Evolutionary conservation across 2,797 vertebrate genomes (phyloP), one percentile per base, ranked within the genome.

Genomic region (Knipowitschia caucasica): DNA sequence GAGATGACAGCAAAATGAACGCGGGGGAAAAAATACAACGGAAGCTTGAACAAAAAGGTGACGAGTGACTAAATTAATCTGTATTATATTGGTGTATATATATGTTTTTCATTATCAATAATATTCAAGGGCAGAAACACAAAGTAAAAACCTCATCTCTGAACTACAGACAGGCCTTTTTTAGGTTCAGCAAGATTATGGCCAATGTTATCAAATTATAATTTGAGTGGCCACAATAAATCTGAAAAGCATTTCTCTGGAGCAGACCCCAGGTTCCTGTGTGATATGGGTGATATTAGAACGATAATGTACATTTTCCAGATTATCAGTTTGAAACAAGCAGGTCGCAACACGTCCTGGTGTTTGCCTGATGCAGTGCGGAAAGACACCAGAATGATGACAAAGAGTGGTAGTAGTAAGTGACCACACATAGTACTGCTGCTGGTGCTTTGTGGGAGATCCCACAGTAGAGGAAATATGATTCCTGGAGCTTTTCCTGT

Each of bases 401-500:
- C 44, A 46, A 30, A 45, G 7, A 33, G 30, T 21, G 46, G 18
- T 23, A 49, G 18, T 33, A 23, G 29, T 20, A 34, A 40, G 40
- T 39, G 40, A 7, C 38, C 27, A 10, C 10, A 31, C 9, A 5
- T 20, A 11, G 6, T 30, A 49, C 18, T 23, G 44, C 15, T 23
- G 30, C 46, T 33, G 27, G 6, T 17, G 26, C 18, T 43, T n/a
- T 43, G 24, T 43, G 23, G 38, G 47, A 4, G 1, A 17, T 36
- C 26, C 40, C 39, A 26, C 33, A 17, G 14, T 40, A 57, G 26
- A 51, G 39, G 40, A 53, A 47, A 52, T 11, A 17, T 17, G 11
- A 63, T 46, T 40, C 59, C 34, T 27, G 15, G 18, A 36, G 46
- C 30, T 62, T 47, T 44, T 50, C 21, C 21, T 18, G 18, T 49